Percentiles rank a stretch among this genome's conserved stretches.
phyloP scores from a whole-genome alignment of 1,140 invertebrate species.

The Anastrepha obliqua region DNA sequence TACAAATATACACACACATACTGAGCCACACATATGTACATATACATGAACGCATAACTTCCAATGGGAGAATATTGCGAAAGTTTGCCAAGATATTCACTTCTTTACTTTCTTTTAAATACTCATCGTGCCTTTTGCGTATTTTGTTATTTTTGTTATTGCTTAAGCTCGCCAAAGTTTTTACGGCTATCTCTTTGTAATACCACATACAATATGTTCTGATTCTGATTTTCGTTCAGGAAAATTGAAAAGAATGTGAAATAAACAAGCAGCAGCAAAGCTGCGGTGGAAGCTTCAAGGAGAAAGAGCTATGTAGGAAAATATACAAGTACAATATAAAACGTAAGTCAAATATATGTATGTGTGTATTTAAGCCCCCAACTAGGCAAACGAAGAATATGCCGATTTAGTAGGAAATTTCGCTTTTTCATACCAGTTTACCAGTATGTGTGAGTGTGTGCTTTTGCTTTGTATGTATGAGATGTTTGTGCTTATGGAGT shows the following conservation, averaged over 20 bases:
- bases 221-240: background rate
- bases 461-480: background rate
- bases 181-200: background rate
- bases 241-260: conserved; percentile 43
- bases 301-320: background rate
- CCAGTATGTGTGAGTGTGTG: background rate
- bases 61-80: background rate
- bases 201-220: background rate
- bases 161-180: background rate
- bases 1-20: background rate
- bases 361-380: background rate
- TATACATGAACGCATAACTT: background rate
- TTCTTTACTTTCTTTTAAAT: background rate
- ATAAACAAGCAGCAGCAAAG: background rate
- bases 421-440: background rate
- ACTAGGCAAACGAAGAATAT: background rate
- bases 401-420: background rate
- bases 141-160: background rate
- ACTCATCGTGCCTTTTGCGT: background rate
- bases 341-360: background rate
- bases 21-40: background rate
- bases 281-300: too few species aligned
- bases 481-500: too few species aligned
- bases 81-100: conserved; percentile 12
- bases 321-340: too few species aligned